Evolutionary conservation across 2,888 invertebrate genomes (phyloP), one percentile per base, ranked within the genome.

Genomic region (Psylliodes chrysocephalus): DNA sequence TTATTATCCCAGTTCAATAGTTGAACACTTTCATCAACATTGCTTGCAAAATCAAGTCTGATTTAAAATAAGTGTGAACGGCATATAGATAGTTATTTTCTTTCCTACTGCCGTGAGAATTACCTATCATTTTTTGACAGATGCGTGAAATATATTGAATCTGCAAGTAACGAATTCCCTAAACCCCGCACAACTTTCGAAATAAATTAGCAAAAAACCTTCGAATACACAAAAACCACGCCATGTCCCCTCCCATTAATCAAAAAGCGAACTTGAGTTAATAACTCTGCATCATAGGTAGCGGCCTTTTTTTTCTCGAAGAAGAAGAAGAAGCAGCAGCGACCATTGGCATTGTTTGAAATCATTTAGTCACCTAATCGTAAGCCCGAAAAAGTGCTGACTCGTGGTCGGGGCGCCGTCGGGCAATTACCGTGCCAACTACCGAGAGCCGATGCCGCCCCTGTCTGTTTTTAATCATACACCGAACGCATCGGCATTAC

Each of bases 321-420:
- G n/a, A n/a, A n/a, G n/a, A n/a, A 49, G 25, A 49, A 49, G 35
- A 18, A 7, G 0, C 35, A 47, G 47, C 22, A 49, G 51, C 55
- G 60, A 60, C 60, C 54, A 72, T 74, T 78, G 77, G n/a, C n/a
- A n/a, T n/a, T n/a, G n/a, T 79, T 78, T 78, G 74, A 81, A 80
- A 80, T 72, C 79, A 81, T 81, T 81, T 79, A 79, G 81, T 82
- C 81, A 81, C 80, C 79, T 82, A 82, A 82, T 82, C 78, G 79
- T 76, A 68, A 72, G 67, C 66, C n/a, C n/a, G n/a, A 67, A 79
- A 82, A 82, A 80, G 76, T 81, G 82, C 82, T 82, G 82, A 82
- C 78, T 76, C 77, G 75, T 74, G 73, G 63, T 71, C 55, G 65
- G 79, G 81, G 82, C 82, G 82, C 82, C 82, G 79, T 75, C 77